Base-by-base conservation (phyloP, 53 echinoderm and acorn worm genomes). In the Holothuria scabra region DNA sequence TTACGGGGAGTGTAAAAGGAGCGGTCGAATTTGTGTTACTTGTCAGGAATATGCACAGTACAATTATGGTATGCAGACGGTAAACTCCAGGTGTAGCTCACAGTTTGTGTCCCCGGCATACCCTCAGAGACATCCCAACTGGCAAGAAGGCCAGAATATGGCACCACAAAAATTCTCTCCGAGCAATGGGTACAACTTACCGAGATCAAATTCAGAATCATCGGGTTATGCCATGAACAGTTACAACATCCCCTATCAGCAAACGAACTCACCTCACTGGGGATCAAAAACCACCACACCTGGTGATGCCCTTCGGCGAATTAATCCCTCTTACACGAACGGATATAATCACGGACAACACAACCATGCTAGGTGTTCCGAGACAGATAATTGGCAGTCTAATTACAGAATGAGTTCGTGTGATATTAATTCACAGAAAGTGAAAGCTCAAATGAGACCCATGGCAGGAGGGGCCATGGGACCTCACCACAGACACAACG, bases 131-230 rank as follows among this genome's bases (percentile, higher is more conserved):
- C 78, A 78, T 57, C 78, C 78, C 25, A 78, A 19, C n/a, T 78
- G 78, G 78, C 57, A 78, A 20, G 58, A 56, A 32, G 78, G 74
- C 12, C 74, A 46, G 3, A 8, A 29, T 11, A 25, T 21, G 64
- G 26, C 29, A 13, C 56, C 49, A 5, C 58, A 24, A 32, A 28
- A 26, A 46, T 70, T 37, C 11, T 12, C 64, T 23, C 19, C 78
- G 14, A 56, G 59, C 58, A 78, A 78, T 48, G 78, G 78, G 78
- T 57, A 78, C 78, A 59, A 56, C 6, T 78, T 78, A 57, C 57
- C 55, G 18, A 24, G 78, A 21, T 78, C 78, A 30, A 78, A 59
- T 78, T 78, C 78, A 31, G 58, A 56, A 31, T 59, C 78, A 1
- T 49, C 59, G 19, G 78, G 29, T 14, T 78, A 78, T 55, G 78